A percentile compares a stretch with the other conserved stretches of the same genome.
Conservation (phyloP, 2,113 vertebrate species). For the Elaphurus davidianus region DNA sequence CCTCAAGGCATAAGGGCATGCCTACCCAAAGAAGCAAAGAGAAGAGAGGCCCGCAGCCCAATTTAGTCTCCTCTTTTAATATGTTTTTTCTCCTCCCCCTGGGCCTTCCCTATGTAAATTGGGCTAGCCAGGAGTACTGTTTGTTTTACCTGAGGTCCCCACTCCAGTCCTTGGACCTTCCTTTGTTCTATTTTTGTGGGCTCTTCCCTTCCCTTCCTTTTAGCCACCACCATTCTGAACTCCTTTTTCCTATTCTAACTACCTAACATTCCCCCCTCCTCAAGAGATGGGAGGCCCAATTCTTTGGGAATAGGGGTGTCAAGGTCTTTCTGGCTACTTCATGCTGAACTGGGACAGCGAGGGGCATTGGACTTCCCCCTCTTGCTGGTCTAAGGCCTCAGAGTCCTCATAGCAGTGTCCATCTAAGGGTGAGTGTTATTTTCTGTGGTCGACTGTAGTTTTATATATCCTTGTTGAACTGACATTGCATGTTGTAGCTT, state of each 20-base stretch:
- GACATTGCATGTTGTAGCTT: background rate
- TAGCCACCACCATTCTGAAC: background rate
- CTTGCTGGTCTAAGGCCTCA: background rate
- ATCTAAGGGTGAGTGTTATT: background rate
- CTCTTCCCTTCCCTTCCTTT: background rate
- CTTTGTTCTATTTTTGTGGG: background rate
- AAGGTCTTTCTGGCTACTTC: background rate
- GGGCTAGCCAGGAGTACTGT: background rate
- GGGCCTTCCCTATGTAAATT: background rate
- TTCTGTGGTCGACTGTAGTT: background rate
- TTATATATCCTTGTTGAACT: background rate
- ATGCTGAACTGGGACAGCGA: background rate
- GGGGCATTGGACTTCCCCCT: background rate
- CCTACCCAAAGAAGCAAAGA: background rate
- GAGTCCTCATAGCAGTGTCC: background rate
- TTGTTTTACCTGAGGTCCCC: background rate
- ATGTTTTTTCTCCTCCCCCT: background rate
- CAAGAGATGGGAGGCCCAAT: background rate
- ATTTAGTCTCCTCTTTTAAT: background rate
- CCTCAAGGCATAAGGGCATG: background rate
- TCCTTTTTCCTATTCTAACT: background rate
- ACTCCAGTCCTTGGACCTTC: background rate
- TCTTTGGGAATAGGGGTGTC: background rate
- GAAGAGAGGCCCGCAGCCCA: background rate
- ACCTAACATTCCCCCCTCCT: background rate